Percentiles rank a stretch among this genome's conserved stretches.
These are phyloP conservation scores for Cosmia pyralina DNA, from an alignment of 2,888 invertebrate species.

Conservation along the genomic window DNA sequence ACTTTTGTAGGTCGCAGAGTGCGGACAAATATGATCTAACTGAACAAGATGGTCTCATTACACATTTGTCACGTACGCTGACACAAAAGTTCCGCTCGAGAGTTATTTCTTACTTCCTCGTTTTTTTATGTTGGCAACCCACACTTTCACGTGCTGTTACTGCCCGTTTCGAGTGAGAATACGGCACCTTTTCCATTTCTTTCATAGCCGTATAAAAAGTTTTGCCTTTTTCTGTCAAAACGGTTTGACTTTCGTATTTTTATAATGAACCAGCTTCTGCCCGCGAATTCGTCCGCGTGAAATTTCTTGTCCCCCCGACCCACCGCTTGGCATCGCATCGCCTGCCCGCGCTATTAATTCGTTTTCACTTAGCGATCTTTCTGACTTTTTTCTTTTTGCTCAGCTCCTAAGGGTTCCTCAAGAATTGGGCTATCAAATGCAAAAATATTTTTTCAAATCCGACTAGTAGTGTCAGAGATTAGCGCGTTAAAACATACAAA, in stretches of 20 bases:
- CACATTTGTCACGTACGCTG: constrained; percentile 74
- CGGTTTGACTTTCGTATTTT: constrained; percentile 14
- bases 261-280: background rate
- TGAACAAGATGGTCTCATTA: constrained; percentile 72
- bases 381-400: too few relatives aligned
- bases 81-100: constrained; percentile 62
- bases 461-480: too few relatives aligned
- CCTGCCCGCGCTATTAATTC: too few relatives aligned
- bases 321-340: too few relatives aligned
- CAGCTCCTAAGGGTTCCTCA: too few relatives aligned
- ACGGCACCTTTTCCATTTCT: constrained; percentile 52
- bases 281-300: too few relatives aligned
- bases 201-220: constrained; percentile 40
- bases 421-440: too few relatives aligned
- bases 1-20: constrained; percentile 52
- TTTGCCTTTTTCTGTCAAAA: constrained; percentile 22
- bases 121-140: constrained; percentile 61
- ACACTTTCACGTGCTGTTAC: constrained; percentile 51
- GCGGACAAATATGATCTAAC: constrained; percentile 61
- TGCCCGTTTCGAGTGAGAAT: constrained; percentile 45
- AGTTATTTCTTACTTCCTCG: constrained; percentile 56
- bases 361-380: too few relatives aligned
- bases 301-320: too few relatives aligned
- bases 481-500: too few relatives aligned
- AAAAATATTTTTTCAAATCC: too few relatives aligned